Percentiles rank a stretch among this genome's conserved stretches.
Conservation (phyloP, 2,888 invertebrate genomes). For the Branchipolynoe longqiensis region DNA sequence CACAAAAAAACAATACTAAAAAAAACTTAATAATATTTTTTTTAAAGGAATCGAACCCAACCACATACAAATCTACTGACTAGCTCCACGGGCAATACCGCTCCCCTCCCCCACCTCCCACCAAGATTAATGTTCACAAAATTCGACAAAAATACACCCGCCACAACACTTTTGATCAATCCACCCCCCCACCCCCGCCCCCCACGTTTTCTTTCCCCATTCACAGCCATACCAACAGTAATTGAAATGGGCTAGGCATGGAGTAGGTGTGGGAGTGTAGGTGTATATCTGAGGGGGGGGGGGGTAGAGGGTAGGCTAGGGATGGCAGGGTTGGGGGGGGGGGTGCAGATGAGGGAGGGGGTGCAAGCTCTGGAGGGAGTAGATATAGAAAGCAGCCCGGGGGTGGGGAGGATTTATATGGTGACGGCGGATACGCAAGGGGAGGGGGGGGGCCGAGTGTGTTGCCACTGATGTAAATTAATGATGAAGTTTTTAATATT, state of each 20-base stretch:
- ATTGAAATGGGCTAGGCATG: constrained; percentile 27
- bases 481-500: constrained; percentile 51
- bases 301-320: not conserved
- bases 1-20: not conserved
- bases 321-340: not conserved
- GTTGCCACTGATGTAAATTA: constrained; percentile 41
- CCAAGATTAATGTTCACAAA: constrained; percentile 18
- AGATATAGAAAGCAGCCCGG: not conserved
- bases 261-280: not conserved
- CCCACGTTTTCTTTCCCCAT: not conserved
- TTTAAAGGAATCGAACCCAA: no score
- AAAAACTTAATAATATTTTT: not conserved
- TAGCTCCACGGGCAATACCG: not conserved
- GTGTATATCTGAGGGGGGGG: not conserved
- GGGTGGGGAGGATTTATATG: not conserved
- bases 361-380: not conserved
- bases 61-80: no score
- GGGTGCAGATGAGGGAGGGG: not conserved
- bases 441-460: not conserved
- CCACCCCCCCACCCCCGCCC: no score
- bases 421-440: no score
- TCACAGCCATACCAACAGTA: not conserved
- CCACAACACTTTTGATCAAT: constrained; percentile 15
- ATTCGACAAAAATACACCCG: constrained; percentile 37
- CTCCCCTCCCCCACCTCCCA: not conserved